Conservation (phyloP, 1,140 invertebrate species). For the Ceratina japonica region DNA sequence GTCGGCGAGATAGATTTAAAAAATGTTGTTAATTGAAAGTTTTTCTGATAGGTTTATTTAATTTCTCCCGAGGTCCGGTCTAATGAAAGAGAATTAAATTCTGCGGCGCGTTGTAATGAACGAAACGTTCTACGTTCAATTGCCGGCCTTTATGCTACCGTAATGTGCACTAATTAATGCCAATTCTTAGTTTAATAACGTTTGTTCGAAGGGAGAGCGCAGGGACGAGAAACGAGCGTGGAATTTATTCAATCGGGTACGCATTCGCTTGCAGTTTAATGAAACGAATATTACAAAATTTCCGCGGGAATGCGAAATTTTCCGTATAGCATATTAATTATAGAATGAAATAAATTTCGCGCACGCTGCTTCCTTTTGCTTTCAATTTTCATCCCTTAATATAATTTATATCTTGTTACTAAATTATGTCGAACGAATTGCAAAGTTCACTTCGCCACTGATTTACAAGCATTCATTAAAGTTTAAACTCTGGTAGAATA, state of each 20-base stretch:
- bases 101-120: background rate
- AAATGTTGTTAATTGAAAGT: background rate
- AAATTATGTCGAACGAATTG: too few species aligned
- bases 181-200: slow-evolving; percentile 9
- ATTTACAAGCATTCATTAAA: too few species aligned
- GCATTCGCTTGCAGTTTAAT: background rate
- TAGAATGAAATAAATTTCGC: slow-evolving; percentile 9
- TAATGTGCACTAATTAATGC: slow-evolving; percentile 23
- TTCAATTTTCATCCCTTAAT: too few species aligned
- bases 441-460: too few species aligned
- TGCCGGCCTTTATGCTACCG: background rate
- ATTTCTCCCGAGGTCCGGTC: background rate
- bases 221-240: too few species aligned
- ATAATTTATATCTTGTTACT: too few species aligned
- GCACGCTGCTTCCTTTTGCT: too few species aligned
- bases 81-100: slow-evolving; percentile 3
- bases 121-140: background rate
- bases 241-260: slow-evolving; percentile 10
- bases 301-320: background rate
- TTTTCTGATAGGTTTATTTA: slow-evolving; percentile 8
- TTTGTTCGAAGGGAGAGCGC: background rate
- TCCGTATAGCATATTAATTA: background rate
- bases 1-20: background rate
- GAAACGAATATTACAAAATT: background rate
- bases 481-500: too few species aligned